phyloP scores from a whole-genome alignment of 1,140 invertebrate genomes.

The Nixonia krombeini region DNA sequence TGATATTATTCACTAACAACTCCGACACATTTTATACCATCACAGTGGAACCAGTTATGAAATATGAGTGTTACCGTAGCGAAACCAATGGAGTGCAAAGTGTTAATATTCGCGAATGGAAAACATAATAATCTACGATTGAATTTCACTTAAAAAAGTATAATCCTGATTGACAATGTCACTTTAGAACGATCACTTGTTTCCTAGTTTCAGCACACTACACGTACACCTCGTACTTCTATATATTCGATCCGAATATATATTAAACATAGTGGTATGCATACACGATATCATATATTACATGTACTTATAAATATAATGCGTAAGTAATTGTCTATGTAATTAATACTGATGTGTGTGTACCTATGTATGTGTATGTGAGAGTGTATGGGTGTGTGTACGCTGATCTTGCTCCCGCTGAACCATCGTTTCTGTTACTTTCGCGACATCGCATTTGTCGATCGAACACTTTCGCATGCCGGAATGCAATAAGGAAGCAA shows the following conservation, averaged over 20 bases:
- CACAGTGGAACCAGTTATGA: too few relatives aligned
- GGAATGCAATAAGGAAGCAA: constrained; percentile 5
- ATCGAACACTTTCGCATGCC: constrained; percentile 38
- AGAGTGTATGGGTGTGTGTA: too few relatives aligned
- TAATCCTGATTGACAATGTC: too few relatives aligned
- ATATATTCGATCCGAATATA: constrained; percentile 54
- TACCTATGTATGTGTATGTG: too few relatives aligned
- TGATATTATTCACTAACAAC: too few relatives aligned
- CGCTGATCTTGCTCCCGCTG: constrained; percentile 30
- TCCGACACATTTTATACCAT: too few relatives aligned
- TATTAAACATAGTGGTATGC: constrained; percentile 60
- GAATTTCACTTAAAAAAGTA: too few relatives aligned
- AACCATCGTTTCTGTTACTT: constrained; percentile 22
- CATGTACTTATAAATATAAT: constrained; percentile 63
- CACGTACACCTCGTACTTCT: constrained; percentile 16
- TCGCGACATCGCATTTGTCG: constrained; percentile 20
- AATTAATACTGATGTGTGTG: constrained; percentile 70
- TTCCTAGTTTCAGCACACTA: constrained; percentile 10
- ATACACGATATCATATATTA: constrained; percentile 61
- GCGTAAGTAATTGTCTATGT: constrained; percentile 59
- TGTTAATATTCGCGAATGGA: too few relatives aligned
- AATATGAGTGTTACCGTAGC: too few relatives aligned
- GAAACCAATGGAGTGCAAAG: too few relatives aligned
- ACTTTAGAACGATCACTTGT: not conserved
- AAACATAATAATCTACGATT: too few relatives aligned